Percentiles rank a stretch among this genome's conserved stretches.
phyloP scores from a whole-genome alignment of 2,797 vertebrate genomes.

The Gallinago nigripennis region DNA sequence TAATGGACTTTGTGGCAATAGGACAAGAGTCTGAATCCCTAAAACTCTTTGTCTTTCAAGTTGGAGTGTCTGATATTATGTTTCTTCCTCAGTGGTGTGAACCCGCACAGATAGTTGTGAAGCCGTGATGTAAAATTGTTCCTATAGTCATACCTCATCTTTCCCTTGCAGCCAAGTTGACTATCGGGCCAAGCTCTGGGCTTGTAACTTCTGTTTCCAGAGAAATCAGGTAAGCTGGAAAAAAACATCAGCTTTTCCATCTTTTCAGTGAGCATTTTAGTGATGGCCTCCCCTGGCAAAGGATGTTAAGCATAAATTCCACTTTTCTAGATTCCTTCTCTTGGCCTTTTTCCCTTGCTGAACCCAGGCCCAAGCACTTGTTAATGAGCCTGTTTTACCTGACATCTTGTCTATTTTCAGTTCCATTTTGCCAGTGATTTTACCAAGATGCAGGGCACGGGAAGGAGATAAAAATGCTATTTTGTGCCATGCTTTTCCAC shows the following conservation, averaged over 20 bases:
- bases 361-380: background rate
- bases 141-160: background rate
- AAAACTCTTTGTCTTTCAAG: background rate
- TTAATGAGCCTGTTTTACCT: background rate
- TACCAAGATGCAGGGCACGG: background rate
- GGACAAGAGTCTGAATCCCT: background rate
- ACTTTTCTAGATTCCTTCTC: background rate
- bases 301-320: background rate
- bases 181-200: constrained; percentile 96
- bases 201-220: constrained; percentile 98
- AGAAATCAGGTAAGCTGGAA: constrained; percentile 89
- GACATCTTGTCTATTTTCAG: background rate
- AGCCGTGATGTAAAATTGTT: background rate
- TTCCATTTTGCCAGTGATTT: background rate
- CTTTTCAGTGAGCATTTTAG: background rate
- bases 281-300: background rate
- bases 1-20: background rate
- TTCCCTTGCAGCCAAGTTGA: constrained; percentile 89
- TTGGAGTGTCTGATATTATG: background rate
- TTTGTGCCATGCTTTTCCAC: background rate
- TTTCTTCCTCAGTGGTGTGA: background rate
- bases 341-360: background rate
- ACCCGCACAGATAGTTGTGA: background rate
- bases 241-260: background rate
- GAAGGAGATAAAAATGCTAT: background rate